Base-by-base conservation (phyloP, 1,140 invertebrate genomes). In the Eriocheir sinensis region DNA sequence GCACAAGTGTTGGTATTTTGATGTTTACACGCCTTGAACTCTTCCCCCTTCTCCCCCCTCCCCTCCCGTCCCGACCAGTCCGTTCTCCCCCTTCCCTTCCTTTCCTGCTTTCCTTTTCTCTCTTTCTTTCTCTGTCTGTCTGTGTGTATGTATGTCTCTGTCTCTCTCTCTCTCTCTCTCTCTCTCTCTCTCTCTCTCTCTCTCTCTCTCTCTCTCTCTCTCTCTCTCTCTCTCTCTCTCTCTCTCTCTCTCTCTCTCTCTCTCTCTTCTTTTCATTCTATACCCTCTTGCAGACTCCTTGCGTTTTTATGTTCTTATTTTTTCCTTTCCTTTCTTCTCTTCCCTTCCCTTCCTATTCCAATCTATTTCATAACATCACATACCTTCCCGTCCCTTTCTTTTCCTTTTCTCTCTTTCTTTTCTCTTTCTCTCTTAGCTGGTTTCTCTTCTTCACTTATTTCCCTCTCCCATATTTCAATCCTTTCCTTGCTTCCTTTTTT, bases 1-100 rank as follows among this genome's bases (percentile, higher is more conserved):
- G 1, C 60, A 4, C 6, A 34, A 41, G 83, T 41, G 83, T 86
- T 41, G 40, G 83, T 72, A 72, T 72, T 72, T 72, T 86, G 83
- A 86, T 86, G 83, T 40, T 86, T 38, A 86, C 40, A 86, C 36
- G 40, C 40, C 30, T n/a, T 41, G 83, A n/a, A 27, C 83, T 34
- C 36, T 40, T 32, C n/a, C 27, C 48, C 48, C 9, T 53, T 12
- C 60, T n/a, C 27, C 21, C 60, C 17, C 60, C 30, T 41, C 4
- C 83, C 34, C n/a, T 15, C 53, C 0, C 34, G 21, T 36, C 34
- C 83, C 85, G 15, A 12, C 86, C 38, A 0, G 2, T 3, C 40
- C 38, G 30, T 30, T 32, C 38, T 1, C 38, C 38, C 86, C 86
- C 41, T 88, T 21, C 4, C 83, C 36, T 27, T 86, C 41, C 83